Conservation (phyloP, 2,113 vertebrate species). For the Ceyx melanurus region DNA sequence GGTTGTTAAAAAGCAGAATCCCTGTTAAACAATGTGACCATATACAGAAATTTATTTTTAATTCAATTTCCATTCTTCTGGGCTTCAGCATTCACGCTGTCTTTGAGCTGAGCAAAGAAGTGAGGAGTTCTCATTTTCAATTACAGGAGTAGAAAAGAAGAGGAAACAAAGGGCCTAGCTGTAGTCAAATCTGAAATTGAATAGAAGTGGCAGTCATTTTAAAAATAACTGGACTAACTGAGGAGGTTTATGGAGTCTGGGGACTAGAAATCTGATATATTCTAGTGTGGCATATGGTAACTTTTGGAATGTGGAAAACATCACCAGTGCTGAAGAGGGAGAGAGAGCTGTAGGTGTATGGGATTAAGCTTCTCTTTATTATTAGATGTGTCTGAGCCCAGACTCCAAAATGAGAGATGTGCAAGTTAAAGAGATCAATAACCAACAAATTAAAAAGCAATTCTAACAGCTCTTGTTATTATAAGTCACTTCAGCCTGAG, state of each 20-base stretch:
- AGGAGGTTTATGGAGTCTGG: neutral
- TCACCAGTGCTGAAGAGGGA: neutral
- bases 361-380: neutral
- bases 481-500: neutral
- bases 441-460: neutral
- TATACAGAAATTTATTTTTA: neutral
- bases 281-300: neutral
- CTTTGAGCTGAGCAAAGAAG: neutral
- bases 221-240: neutral
- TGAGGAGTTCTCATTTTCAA: neutral
- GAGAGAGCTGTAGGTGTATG: neutral
- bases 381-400: neutral
- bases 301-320: neutral
- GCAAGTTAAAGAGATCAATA: neutral
- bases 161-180: neutral
- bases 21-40: neutral
- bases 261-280: neutral
- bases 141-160: neutral
- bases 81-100: neutral
- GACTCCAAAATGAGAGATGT: neutral
- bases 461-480: neutral
- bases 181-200: neutral
- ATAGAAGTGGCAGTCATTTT: neutral
- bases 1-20: slow-evolving; percentile 23
- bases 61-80: neutral